Evolutionary conservation across 2,888 invertebrate genomes (phyloP), one percentile per base, ranked within the genome.

Genomic region (Amaurobius ferox): DNA sequence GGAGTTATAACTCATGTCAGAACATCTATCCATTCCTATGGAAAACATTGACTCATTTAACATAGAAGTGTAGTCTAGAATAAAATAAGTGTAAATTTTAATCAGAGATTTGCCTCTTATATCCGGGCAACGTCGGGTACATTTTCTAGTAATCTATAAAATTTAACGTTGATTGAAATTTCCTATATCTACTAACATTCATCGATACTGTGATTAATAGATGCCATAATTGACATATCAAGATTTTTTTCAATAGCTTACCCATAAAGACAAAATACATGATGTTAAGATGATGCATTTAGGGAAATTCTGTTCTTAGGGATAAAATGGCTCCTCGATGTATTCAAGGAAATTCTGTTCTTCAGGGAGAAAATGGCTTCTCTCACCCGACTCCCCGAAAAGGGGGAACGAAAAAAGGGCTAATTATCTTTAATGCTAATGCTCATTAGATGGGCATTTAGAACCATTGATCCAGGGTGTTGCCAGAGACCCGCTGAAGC

Each of bases 371-470:
- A 72, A 79, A 73, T 55, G n/a, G n/a, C n/a, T n/a, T 48, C 72
- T 44, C 67, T 11, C 40, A 30, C 66, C 19, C 66, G 26, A 29
- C 23, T 67, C 48, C 48, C 16, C 39, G 30, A 64, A 32, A 35
- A 7, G n/a, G 55, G 30, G 48, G 26, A 48, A 67, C 35, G 29
- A 29, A 67, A 80, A 74, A 80, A 80, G 48, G 61, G 64, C 74
- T 74, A 80, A 80, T 80, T 80, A 80, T 67, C 80, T 74, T 68
- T 80, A 74, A 74, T 70, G 80, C 80, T 74, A 80, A 79, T 80
- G 74, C 73, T 80, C 80, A 74, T 80, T 80, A 74, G 80, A 80
- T 80, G 74, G 80, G 68, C 80, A 80, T 80, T 80, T 80, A 80
- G 80, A 80, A 61, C 55, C 68, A 80, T 80, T 80, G 80, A 80